Percentiles rank a stretch among this genome's conserved stretches.
phyloP scores from a whole-genome alignment of 1,140 invertebrate genomes.

The Meloidogyne hapla region DNA sequence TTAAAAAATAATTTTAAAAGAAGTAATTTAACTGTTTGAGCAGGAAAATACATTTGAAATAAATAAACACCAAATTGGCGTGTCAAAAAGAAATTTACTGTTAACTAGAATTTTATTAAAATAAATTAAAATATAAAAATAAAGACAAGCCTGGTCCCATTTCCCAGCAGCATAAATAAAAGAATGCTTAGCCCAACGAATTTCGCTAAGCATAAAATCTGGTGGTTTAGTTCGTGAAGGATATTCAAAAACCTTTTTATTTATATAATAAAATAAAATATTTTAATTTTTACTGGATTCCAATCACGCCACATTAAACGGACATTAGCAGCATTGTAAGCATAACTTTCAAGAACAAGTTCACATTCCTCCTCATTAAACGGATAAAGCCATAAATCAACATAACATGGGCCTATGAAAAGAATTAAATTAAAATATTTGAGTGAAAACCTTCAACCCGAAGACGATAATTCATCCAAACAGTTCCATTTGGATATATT shows the following conservation, averaged over 20 bases:
- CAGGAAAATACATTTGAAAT: slow-evolving; percentile 64
- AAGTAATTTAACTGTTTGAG: slow-evolving; percentile 24
- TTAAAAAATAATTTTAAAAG: neutral
- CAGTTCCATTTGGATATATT: slow-evolving; percentile 51
- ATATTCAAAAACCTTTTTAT: slow-evolving; percentile 53
- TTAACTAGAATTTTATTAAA: slow-evolving; percentile 52
- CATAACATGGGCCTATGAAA: slow-evolving; percentile 32
- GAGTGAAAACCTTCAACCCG: slow-evolving; percentile 44
- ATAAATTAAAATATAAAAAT: slow-evolving; percentile 5
- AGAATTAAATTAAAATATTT: slow-evolving; percentile 29
- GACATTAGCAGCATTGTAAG: slow-evolving; percentile 62
- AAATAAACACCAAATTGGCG: slow-evolving; percentile 67
- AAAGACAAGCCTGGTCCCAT: slow-evolving; percentile 38
- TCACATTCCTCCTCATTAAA: slow-evolving; percentile 54
- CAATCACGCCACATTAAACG: slow-evolving; percentile 61
- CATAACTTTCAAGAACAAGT: slow-evolving; percentile 56
- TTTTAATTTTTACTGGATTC: slow-evolving; percentile 48
- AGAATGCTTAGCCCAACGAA: slow-evolving; percentile 59
- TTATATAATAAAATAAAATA: slow-evolving; percentile 13
- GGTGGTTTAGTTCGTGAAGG: slow-evolving; percentile 60
- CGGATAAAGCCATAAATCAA: slow-evolving; percentile 48
- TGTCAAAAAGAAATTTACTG: slow-evolving; percentile 66
- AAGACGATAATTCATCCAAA: slow-evolving; percentile 51
- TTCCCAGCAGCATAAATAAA: slow-evolving; percentile 61
- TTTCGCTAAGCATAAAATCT: slow-evolving; percentile 58